Evolutionary conservation across 1,140 invertebrate species (phyloP), one percentile per base, ranked within the genome.

Genomic region (Drosophila tsacasi): DNA sequence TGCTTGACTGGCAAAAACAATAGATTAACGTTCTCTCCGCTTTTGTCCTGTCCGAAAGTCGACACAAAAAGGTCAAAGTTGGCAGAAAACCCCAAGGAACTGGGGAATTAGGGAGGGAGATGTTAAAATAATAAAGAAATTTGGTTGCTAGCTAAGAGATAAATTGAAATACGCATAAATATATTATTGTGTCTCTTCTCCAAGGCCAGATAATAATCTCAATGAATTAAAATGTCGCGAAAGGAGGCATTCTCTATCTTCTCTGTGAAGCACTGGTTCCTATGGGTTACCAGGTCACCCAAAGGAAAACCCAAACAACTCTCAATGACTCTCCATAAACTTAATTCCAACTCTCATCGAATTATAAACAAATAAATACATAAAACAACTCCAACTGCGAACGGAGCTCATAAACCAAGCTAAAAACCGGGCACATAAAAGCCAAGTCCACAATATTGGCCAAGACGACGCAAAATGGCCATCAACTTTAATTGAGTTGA

Each of bases 401-500:
- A 9, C 5, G 25, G 3, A 79, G 80, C 83, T 83, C 81, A 83
- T 84, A 89, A 89, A 89, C 74, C 78, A 82, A 60, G 78, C 82
- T 60, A 58, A 72, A 65, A 71, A 52, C 73, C 59, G 59, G 73
- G 76, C 72, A 84, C 71, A 90, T 89, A 83, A 87, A 83, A 74
- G 62, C 72, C 67, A 76, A 72, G 76, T 71, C 82, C 74, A 72
- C 74, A 78, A 75, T 83, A 83, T 76, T 76, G 83, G 79, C 83
- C 75, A 73, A 83, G 71, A 74, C 75, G 78, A 75, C 58, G 64
- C 62, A 78, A 90, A 90, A 89, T 89, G 79, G 85, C 84, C 81
- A 89, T 90, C 84, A 89, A 84, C 84, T 90, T 89, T 89, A 89
- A 90, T 89, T 89, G 84, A 89, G 85, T 89, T 89, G 85, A 87